Evolutionary conservation across 1,140 invertebrate species (phyloP).

Genomic region (Microplitis mediator): DNA sequence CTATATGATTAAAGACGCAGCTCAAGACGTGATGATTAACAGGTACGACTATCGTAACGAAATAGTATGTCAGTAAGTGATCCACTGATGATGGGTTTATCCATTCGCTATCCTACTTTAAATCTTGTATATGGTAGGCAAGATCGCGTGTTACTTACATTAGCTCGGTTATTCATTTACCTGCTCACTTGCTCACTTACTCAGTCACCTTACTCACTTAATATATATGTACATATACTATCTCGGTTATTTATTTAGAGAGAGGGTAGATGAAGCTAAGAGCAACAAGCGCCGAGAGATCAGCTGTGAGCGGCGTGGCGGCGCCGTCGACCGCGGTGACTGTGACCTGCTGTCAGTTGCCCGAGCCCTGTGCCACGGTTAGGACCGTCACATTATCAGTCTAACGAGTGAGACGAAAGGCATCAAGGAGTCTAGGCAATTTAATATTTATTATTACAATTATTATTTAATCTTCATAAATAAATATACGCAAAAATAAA

Average conservation of each 20-base stretch:
- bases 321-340: slow-evolving; percentile 43
- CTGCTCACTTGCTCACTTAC: too few species aligned
- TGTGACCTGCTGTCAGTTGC: slow-evolving; percentile 63
- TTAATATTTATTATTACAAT: neutral
- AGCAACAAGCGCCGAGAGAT: slow-evolving; percentile 38
- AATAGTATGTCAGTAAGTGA: too few species aligned
- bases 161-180: too few species aligned
- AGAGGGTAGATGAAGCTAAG: slow-evolving; percentile 20
- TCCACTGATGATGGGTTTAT: too few species aligned
- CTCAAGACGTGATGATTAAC: too few species aligned
- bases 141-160: too few species aligned
- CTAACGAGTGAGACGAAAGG: slow-evolving; percentile 7
- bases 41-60: too few species aligned
- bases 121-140: too few species aligned
- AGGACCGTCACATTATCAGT: slow-evolving; percentile 49
- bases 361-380: slow-evolving; percentile 62
- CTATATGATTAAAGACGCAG: too few species aligned
- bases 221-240: slow-evolving; percentile 32
- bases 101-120: too few species aligned
- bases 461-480: neutral
- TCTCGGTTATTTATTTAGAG: slow-evolving; percentile 10
- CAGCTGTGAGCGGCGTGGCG: slow-evolving; percentile 60
- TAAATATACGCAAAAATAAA: too few species aligned
- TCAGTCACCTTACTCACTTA: neutral
- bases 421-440: slow-evolving; percentile 11